These are phyloP conservation scores for Thunnus maccoyii DNA, from an alignment of 2,113 vertebrate species.

Conservation along the genomic window DNA sequence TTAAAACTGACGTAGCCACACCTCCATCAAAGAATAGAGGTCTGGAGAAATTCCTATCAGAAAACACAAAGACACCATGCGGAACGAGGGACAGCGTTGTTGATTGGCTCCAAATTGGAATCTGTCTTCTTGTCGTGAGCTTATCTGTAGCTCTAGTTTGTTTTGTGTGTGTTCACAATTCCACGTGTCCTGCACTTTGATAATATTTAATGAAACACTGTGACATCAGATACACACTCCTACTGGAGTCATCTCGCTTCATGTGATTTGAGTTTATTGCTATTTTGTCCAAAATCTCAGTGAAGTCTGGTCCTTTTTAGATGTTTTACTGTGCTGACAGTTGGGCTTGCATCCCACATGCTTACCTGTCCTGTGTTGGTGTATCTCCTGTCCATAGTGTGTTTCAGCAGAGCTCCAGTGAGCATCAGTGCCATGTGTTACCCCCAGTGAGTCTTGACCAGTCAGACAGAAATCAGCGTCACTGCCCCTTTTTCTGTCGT, in stretches of 20 bases:
- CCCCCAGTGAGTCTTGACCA: slow-evolving; percentile 3
- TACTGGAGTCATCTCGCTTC: not conserved
- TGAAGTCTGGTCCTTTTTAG: not conserved
- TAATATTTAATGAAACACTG: slow-evolving; percentile 32
- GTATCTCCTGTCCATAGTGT: not conserved
- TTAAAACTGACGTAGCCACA: not conserved
- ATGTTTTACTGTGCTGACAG: not conserved
- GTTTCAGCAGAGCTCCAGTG: not conserved
- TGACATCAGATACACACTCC: slow-evolving; percentile 11
- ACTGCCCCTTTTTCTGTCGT: not conserved
- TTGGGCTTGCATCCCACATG: not conserved
- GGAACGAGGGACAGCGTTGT: no score
- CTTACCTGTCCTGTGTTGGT: not conserved
- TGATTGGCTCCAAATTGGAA: not conserved
- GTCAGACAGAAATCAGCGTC: not conserved
- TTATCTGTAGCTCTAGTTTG: not conserved
- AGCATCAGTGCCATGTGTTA: not conserved
- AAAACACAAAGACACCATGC: not conserved
- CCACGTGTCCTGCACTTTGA: not conserved
- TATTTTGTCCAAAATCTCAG: not conserved
- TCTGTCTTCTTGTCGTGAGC: not conserved
- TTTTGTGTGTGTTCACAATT: not conserved
- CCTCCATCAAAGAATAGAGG: not conserved
- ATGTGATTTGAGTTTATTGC: not conserved
- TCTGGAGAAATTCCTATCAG: slow-evolving; percentile 3